Base-by-base conservation (phyloP, 1,140 invertebrate genomes). In the Dendrolimus punctatus region DNA sequence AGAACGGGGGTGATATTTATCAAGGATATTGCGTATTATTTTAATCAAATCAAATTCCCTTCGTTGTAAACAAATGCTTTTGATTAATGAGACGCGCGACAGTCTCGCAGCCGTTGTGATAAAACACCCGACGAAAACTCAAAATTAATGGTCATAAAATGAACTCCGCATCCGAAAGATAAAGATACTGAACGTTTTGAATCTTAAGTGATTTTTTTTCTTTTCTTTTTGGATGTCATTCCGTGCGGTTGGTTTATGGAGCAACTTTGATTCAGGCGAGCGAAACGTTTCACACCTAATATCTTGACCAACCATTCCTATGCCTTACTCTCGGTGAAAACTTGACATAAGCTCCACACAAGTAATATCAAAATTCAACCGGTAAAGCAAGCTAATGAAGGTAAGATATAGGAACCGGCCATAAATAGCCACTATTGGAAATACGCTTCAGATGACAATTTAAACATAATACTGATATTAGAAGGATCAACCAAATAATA, bases 1-100 rank as follows among this genome's bases (percentile, higher is more conserved):
- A 86, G 82, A 85, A 73, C 74, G 79, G 79, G 83, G 80, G 83
- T 83, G 83, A 86, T 86, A 86, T 84, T 84, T 86, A 86, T 86
- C 80, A 86, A 86, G 80, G 83, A 86, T 86, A 86, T 86, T 86
- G 83, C 80, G 80, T 80, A 86, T 83, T 86, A 86, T 84, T 86
- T 86, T 86, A 86, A 86, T 86, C 83, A 86, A 86, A 84, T 86
- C 80, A 86, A 86, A 86, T 81, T 84, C 80, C 78, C 80, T 83
- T 76, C 80, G 76, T 84, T 86, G 83, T 86, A 86, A 86, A 86
- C 83, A 86, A 86, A 86, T 86, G 83, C 76, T 83, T 86, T 86
- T 86, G 83, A 86, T 86, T 86, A 86, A 86, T 86, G 83, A 83
- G 80, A 79, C 80, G 71, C 73, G 80, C 80, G 83, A 84, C 83